phyloP scores from a whole-genome alignment of 2,888 invertebrate species.

The Amblyjoppa proteus region DNA sequence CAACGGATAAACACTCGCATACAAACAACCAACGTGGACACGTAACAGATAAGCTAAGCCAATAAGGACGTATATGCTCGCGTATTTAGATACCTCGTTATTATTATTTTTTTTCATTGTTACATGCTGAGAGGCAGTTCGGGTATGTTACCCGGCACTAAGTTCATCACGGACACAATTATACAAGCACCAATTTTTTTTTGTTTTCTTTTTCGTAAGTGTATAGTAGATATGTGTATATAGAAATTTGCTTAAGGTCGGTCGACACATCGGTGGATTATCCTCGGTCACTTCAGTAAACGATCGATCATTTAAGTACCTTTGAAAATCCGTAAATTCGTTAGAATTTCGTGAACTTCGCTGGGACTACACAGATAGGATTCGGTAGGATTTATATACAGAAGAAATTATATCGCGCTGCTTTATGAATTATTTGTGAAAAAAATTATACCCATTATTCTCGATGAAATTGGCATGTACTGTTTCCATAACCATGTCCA shows the following conservation, averaged over 20 bases:
- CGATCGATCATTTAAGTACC: neutral
- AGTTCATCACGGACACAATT: conserved; percentile 80
- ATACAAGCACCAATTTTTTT: conserved; percentile 74
- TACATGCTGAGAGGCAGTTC: conserved; percentile 26
- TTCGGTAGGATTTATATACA: neutral
- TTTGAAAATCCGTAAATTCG: neutral
- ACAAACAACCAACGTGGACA: conserved; percentile 34
- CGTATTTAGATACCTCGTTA: conserved; percentile 15
- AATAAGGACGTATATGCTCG: conserved; percentile 13
- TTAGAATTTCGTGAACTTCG: neutral
- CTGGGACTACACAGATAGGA: neutral
- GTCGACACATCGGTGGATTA: neutral
- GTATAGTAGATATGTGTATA: conserved; percentile 35
- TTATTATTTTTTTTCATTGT: conserved; percentile 2
- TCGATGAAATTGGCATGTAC: too few relatives aligned
- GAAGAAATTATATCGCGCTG: neutral
- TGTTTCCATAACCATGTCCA: too few relatives aligned
- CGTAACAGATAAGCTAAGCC: conserved; percentile 39
- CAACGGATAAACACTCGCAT: conserved; percentile 46
- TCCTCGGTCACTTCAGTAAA: neutral
- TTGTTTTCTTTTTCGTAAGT: conserved; percentile 19
- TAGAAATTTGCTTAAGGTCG: neutral
- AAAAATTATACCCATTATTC: neutral
- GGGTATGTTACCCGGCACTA: conserved; percentile 6
- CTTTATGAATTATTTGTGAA: neutral